Base-by-base conservation (phyloP, 2,797 vertebrate genomes). In the Melanogrammus aeglefinus region DNA sequence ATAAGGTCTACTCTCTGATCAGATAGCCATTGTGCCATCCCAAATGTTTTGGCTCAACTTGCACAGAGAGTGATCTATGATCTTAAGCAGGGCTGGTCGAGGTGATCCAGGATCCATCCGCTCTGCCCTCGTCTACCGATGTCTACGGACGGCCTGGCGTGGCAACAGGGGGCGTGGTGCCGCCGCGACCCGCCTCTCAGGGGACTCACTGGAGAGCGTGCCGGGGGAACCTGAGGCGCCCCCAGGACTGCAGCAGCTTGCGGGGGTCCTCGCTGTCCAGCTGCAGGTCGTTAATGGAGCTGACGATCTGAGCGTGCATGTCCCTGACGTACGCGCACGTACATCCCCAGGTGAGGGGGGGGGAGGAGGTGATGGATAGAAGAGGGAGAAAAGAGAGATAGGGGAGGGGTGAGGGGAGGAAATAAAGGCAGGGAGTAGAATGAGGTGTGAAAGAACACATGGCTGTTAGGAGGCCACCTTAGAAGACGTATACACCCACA, bases 291-390 rank as follows among this genome's bases (percentile, higher is more conserved):
- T 98, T 97, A 93, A 99, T 97, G 91, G 95, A 97, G 92, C 92
- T 95, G 95, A 99, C 97, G 94, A 99, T 97, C 96, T 99, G 96
- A 84, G 96, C 96, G 95, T 98, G 97, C 96, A 97, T 96, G 87
- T 97, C 96, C 90, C 98, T 99, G 93, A 94, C 92, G 38, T 9
- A 39, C 81, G 89, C 82, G 82, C 79, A 85, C 75, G 41, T 33
- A 79, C 79, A 80, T 82, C 86, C 77, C 38, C 38, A 9, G 77
- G 35, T 75, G 51, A 73, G 76, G 47, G 44, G 39, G 31, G 63
- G 76, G 74, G 21, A 81, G 76, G 44, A 69, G 72, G 21, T 2
- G 13, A 35, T 9, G 14, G 73, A 81, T 1, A 1, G 39, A 77
- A 81, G 78, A 78, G 0, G 4, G 76, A 78, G 66, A 75, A 88